These are phyloP conservation scores for Hippocampus guttulatus DNA, from an alignment of 2,113 vertebrate genomes.

Conservation along the genomic window DNA sequence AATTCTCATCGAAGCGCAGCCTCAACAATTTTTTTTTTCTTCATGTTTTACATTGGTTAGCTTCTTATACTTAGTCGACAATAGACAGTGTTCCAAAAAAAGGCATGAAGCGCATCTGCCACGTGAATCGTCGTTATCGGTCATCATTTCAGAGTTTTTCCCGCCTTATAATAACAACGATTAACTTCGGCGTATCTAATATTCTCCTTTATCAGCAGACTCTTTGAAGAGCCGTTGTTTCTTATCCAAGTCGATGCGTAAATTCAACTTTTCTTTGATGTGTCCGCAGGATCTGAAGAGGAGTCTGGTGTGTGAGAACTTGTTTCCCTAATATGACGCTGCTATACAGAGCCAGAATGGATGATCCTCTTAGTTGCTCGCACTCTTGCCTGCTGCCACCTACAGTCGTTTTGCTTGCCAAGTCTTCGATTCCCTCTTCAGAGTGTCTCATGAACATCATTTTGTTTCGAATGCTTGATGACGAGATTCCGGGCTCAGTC, in stretches of 20 bases:
- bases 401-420: constrained; percentile 48
- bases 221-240: background rate
- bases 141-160: too few relatives aligned
- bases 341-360: constrained; percentile 71
- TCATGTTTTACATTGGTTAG: too few relatives aligned
- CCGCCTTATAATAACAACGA: too few relatives aligned
- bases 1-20: too few relatives aligned
- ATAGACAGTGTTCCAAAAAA: too few relatives aligned
- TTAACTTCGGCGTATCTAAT: too few relatives aligned
- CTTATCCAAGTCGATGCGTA: background rate
- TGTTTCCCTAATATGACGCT: constrained; percentile 69
- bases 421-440: constrained; percentile 4
- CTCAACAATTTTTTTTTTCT: too few relatives aligned
- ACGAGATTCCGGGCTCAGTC: background rate
- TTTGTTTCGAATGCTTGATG: background rate
- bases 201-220: background rate
- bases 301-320: constrained; percentile 83
- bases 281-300: constrained; percentile 82
- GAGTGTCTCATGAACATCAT: background rate
- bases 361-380: constrained; percentile 54
- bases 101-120: too few relatives aligned
- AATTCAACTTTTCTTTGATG: constrained; percentile 12
- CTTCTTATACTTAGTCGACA: too few relatives aligned
- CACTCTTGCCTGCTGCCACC: constrained; percentile 64
- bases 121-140: too few relatives aligned